Evolutionary conservation across 2,113 vertebrate species (phyloP), one percentile per base, ranked within the genome.

Genomic region (Gobio gobio): DNA sequence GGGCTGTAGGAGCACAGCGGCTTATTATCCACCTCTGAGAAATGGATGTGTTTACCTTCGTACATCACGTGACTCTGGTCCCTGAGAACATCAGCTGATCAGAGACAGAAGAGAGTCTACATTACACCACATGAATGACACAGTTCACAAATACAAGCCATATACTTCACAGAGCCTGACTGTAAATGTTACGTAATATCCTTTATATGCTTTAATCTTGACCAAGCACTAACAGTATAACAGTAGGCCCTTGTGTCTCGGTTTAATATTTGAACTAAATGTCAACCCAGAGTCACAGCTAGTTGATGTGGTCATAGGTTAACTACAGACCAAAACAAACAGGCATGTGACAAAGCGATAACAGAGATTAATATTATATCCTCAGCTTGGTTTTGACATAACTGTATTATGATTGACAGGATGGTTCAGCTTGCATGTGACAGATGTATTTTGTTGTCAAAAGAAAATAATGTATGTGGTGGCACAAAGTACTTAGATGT

Each of bases 11-110:
- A 99, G 97, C 98, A 99, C 97, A 99, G 96, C 92, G 98, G 98
- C 96, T 99, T 99, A 96, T 99, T 99, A 97, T 99, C 98, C 96
- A 99, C 97, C 96, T 99, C 98, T 95, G 98, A 99, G 97, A 99
- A 99, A 97, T 99, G 98, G 98, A 99, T 99, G 96, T 99, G 98
- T 99, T 99, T 99, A 96, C 98, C 98, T 97, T 99, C 98, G 96
- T 98, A 99, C 98, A 99, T 99, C 97, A 99, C 98, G 98, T 99
- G 97, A 97, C 96, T 97, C 97, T 96, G 96, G 97, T 97, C 95
- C 97, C 97, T 97, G 98, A 96, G 96, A 98, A 99, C 98, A 99
- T 99, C 97, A 99, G 98, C 98, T 99, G 96, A 96, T 94, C 92
- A 91, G 84, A 91, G 86, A 94, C 93, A 82, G 90, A 87, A 88